Evolutionary conservation across 2,113 vertebrate species (phyloP).

Genomic region (Cebidichthys violaceus): DNA sequence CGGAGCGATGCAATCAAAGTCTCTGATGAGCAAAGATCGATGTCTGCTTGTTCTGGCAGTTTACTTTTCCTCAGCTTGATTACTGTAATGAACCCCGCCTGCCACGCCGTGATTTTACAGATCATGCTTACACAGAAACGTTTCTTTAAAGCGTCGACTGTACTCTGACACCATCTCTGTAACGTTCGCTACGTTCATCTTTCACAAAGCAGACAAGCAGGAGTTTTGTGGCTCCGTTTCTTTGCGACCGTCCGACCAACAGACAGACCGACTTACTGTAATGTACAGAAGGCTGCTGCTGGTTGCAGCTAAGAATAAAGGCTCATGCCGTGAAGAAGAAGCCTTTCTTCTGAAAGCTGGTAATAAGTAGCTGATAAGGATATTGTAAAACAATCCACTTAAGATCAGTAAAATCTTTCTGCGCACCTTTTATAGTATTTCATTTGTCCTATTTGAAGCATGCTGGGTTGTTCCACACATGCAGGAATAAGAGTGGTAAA

Average conservation of each 20-base stretch:
- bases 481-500: background rate
- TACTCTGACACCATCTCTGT: background rate
- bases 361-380: slow-evolving; percentile 28
- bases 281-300: background rate
- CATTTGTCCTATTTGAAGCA: background rate
- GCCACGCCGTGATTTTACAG: background rate
- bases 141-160: background rate
- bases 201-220: background rate
- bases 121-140: too few relatives aligned
- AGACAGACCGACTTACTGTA: background rate
- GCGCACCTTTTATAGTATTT: background rate
- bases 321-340: background rate
- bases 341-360: background rate
- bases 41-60: slow-evolving; percentile 7
- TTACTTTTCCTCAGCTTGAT: slow-evolving; percentile 12
- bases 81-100: background rate
- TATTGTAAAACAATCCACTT: background rate
- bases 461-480: background rate
- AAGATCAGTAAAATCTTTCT: background rate
- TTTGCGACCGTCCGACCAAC: background rate
- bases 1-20: background rate
- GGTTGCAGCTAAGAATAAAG: slow-evolving; percentile 25
- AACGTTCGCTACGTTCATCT: background rate
- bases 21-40: background rate
- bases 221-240: background rate